These are phyloP conservation scores for Danio rerio DNA, from an alignment of 2,113 vertebrate species.

Conservation along the genomic window GRCz12tu NC_133199.1:23892501-23893000, in stretches of 20 bases:
- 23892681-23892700: not conserved
- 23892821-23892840: no score
- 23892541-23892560: not conserved
- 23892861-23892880: no score
- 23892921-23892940: no score
- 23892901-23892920: no score
- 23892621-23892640: not conserved
- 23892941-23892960: no score
- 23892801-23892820: no score
- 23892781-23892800: not conserved
- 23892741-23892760: no score
- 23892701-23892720: not conserved
- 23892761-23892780: not conserved
- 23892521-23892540: not conserved
- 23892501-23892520: not conserved
- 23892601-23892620: not conserved
- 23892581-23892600: not conserved
- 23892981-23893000: no score
- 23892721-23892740: not conserved
- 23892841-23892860: no score
- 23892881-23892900: no score
- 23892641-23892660: not conserved
- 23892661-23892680: not conserved
- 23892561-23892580: not conserved
- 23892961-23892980: no score